A percentile compares a stretch with the other conserved stretches of the same genome.
These are phyloP conservation scores for Netelia melanura DNA, from an alignment of 2,888 invertebrate species.

Conservation along the genomic window DNA sequence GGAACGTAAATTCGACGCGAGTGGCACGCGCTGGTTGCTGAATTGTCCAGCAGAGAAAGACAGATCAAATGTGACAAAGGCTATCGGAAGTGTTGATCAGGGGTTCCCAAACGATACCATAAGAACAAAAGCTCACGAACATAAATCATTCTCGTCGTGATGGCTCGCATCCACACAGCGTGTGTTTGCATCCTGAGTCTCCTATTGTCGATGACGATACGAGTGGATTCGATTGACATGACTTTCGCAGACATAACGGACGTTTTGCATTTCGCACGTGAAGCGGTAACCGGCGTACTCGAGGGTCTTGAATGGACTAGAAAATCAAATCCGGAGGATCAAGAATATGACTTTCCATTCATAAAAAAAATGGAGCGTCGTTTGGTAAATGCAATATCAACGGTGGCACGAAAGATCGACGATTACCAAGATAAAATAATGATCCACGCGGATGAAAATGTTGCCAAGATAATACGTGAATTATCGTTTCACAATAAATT, in stretches of 20 bases:
- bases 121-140: too few species aligned
- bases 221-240: constrained; percentile 54
- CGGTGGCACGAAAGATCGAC: constrained; percentile 76
- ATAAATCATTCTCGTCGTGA: background rate
- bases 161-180: background rate
- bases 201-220: background rate
- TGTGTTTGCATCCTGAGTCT: background rate
- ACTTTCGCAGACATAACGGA: constrained; percentile 76
- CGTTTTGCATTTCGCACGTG: constrained; percentile 76
- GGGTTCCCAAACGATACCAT: background rate
- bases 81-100: background rate
- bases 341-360: constrained; percentile 87
- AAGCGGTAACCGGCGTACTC: constrained; percentile 72
- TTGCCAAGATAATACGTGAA: constrained; percentile 74
- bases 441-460: constrained; percentile 66
- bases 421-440: constrained; percentile 74
- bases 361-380: constrained; percentile 87
- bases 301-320: constrained; percentile 76
- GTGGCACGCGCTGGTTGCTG: background rate
- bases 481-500: constrained; percentile 85
- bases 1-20: background rate
- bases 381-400: constrained; percentile 75
- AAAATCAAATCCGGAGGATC: constrained; percentile 74
- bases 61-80: background rate
- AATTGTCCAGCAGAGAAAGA: background rate